Evolutionary conservation across 2,113 vertebrate genomes (phyloP).

Genomic region (Holacanthus passer): DNA sequence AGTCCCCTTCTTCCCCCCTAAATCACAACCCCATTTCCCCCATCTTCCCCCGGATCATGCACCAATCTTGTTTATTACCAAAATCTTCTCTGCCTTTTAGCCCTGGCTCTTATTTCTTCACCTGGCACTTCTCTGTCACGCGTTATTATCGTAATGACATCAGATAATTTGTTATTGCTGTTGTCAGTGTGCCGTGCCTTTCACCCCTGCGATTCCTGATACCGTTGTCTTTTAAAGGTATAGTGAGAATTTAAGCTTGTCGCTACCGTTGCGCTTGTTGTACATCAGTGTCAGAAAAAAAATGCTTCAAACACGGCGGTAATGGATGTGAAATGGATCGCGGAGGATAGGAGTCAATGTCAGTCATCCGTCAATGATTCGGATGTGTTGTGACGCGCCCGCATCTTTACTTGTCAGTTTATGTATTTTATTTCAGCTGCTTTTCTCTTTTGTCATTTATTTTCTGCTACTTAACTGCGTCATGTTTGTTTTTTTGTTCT

Average conservation of each 20-base stretch:
- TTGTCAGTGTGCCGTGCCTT: slow-evolving; percentile 4
- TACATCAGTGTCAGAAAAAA: slow-evolving; percentile 41
- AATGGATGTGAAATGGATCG: slow-evolving; percentile 56
- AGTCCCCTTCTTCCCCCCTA: slow-evolving; percentile 31
- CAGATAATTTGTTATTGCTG: slow-evolving; percentile 8
- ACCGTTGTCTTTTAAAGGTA: slow-evolving; percentile 10
- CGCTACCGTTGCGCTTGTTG: neutral
- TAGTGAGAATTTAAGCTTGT: slow-evolving; percentile 22
- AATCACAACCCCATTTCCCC: slow-evolving; percentile 54
- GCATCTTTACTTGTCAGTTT: slow-evolving; percentile 39
- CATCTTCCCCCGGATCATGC: slow-evolving; percentile 28
- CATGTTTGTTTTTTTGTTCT: neutral
- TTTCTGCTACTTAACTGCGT: slow-evolving; percentile 1
- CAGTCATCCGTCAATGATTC: slow-evolving; percentile 51
- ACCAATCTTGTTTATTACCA: slow-evolving; percentile 50
- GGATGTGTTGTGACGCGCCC: slow-evolving; percentile 21
- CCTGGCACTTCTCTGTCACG: slow-evolving; percentile 29
- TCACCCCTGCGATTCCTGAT: neutral
- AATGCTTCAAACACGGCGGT: slow-evolving; percentile 35
- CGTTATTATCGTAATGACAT: slow-evolving; percentile 43
- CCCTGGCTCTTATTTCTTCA: slow-evolving; percentile 38
- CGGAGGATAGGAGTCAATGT: slow-evolving; percentile 41
- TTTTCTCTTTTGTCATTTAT: slow-evolving; percentile 21
- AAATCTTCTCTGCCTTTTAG: slow-evolving; percentile 43
- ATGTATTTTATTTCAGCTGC: slow-evolving; percentile 16